Base-by-base conservation (phyloP, 2,888 invertebrate species). In the Hydriomena furcata region DNA sequence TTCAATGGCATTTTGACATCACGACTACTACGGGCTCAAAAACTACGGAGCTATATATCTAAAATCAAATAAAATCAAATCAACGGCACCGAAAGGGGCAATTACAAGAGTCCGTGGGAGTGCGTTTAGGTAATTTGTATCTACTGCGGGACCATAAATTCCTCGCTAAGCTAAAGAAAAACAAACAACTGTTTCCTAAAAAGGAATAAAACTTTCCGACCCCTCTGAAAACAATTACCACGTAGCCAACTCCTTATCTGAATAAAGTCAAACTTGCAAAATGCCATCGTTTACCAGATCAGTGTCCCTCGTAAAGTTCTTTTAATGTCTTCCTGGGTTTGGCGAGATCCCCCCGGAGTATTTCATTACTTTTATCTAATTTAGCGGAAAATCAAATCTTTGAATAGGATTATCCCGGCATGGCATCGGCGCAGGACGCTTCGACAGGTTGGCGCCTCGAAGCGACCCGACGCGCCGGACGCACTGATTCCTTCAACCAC, bases 371-470 rank as follows among this genome's bases (percentile, higher is more conserved):
- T 82, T 83, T 82, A 87, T 87, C 82, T 82, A 88, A 88, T 89
- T 89, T 88, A 82, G 83, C 80, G 83, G 85, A 88, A 88, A 87
- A 88, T 88, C 87, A 87, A 88, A 87, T 89, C 85, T 81, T 84
- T 85, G 82, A 76, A 85, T 82, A 78, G 76, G 83, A 85, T 89
- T 88, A 88, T 84, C 84, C 80, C 77, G 61, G n/a, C 58, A 17
- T n/a, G n/a, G n/a, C 71, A 75, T 77, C 76, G 73, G 73, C 67
- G 72, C 63, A 60, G 57, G 60, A 56, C 60, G 64, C 65, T 68
- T 66, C 67, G 69, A 65, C 62, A 66, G 64, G 60, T 72, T 74
- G 65, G 53, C 75, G 75, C 74, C 66, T 70, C 64, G 49, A 41
- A 31, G 30, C 37, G 23, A 23, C 8, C 24, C 24, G 27, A n/a